Base-by-base conservation (phyloP, 2,113 vertebrate genomes). In the Nettapus auritus region DNA sequence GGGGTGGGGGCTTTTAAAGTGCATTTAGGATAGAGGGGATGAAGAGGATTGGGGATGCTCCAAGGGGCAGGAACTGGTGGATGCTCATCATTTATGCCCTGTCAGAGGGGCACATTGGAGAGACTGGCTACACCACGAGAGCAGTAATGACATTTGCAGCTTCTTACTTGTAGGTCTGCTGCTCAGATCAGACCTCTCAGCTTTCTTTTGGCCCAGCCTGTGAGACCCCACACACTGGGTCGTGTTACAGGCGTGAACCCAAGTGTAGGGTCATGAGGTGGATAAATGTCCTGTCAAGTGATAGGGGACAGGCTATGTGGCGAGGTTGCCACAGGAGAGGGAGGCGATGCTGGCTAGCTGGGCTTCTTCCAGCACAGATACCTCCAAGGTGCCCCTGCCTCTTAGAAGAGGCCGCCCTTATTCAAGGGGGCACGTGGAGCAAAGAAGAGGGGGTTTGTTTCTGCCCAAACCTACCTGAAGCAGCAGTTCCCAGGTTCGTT, bases 121-220 rank as follows among this genome's bases (percentile, higher is more conserved):
- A 75, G 86, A 40, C 36, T 50, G 77, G 34, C 22, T 66, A n/a
- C 11, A 66, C 42, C 40, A 62, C 66, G 22, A 84, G 36, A 73
- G 22, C 59, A 42, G 50, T 55, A 57, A 18, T 79, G 70, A 46
- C 84, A 80, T 87, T 93, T 95, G 66, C 70, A 89, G 66, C 34
- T 48, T 84, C 23, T 67, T 55, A 40, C 59, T 79, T 67, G 34
- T 75, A 69, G 64, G 36, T 82, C 38, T 87, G 86, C 57, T 93
- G 67, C 67, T 50, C 33, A 8, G 62, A 70, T 95, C 68, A 78
- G 77, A 76, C 53, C 74, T 96, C 83, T 93, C 3, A 2, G n/a
- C 66, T 95, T 90, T 94, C 83, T 89, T 73, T 40, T 94, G 53
- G 46, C 81, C 55, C 83, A 93, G 5, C 42, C 46, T 46, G 60